Conservation (phyloP, 2,113 vertebrate species). For the Seriola aureovittata region DNA sequence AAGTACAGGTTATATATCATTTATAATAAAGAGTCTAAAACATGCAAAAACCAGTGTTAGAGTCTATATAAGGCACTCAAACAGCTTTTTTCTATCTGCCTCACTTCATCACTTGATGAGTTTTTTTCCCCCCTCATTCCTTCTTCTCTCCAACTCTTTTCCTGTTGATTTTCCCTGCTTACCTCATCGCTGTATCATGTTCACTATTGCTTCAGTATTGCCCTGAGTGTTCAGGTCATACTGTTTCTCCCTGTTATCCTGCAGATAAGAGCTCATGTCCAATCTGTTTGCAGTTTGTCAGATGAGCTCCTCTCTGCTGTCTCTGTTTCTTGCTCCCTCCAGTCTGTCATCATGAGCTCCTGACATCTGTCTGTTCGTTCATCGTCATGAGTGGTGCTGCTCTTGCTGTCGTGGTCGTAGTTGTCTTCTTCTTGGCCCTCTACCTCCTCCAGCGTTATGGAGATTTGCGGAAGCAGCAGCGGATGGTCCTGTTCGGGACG, state of each 20-base stretch:
- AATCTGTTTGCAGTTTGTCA: neutral
- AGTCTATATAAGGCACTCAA: too few species aligned
- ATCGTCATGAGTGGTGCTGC: conserved; percentile 89
- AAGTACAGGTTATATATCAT: too few species aligned
- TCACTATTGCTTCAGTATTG: too few species aligned
- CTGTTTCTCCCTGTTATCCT: conserved; percentile 12
- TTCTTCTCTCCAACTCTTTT: neutral
- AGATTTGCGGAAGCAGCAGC: conserved; percentile 92
- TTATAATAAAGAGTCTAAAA: too few species aligned
- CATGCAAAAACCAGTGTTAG: too few species aligned
- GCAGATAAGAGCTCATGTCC: conserved; percentile 27
- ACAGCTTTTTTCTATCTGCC: too few species aligned
- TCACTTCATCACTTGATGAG: too few species aligned
- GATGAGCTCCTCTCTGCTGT: neutral
- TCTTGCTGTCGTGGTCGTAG: conserved; percentile 90
- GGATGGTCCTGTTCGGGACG: conserved; percentile 92
- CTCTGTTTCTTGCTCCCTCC: neutral
- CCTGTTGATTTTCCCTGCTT: neutral
- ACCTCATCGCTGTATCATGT: neutral
- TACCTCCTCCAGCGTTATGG: conserved; percentile 93
- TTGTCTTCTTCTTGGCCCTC: conserved; percentile 93
- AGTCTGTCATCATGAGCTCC: conserved; percentile 54
- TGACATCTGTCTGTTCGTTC: conserved; percentile 19
- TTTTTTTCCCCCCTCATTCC: neutral
- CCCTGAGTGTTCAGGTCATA: neutral